Evolutionary conservation across 2,797 vertebrate genomes (phyloP), one percentile per base, ranked within the genome.

Genomic region (Acropternis orthonyx): DNA sequence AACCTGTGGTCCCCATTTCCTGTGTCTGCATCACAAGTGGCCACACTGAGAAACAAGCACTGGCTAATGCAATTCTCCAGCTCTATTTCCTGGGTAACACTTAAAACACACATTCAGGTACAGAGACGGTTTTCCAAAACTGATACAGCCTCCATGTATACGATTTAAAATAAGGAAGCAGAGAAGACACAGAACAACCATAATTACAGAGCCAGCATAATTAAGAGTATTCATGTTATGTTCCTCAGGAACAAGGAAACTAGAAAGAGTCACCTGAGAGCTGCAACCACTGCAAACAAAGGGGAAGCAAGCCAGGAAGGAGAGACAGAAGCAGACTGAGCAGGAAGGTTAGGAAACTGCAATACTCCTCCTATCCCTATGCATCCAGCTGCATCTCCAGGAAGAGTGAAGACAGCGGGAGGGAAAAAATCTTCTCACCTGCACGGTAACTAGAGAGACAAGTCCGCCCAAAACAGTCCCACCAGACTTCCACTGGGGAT

Each of bases 381-480:
- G 48, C 58, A 82, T n/a, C 44, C 8, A 20, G 28, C 39, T 88
- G 23, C 22, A 61, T 32, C 28, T 72, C 48, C 32, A 37, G 69
- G 23, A 83, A 91, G 75, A 0, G 1, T 56, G 28, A 65, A 86
- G 13, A 23, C 8, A 8, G 21, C 3, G 18, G 11, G n/a, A n/a
- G 19, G 37, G 75, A 88, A 27, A 32, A 43, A 77, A 37, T 85
- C 41, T 76, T 92, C 92, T 88, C 88, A 93, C 87, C 83, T 96
- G 72, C 37, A 89, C 52, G 28, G 36, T 77, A 94, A 78, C 59
- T 55, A 81, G 76, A 83, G 63, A 81, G 58, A 72, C 19, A 94
- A 95, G 78, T 92, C 85, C 85, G 65, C 69, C 55, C 43, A 17
- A 76, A 85, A 44, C 10, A 75, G 62, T 82, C 58, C 62, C 68